A percentile compares a stretch with the other conserved stretches of the same genome.
These are phyloP conservation scores for Maconellicoccus hirsutus DNA, from an alignment of 1,140 invertebrate species.

Conservation along the genomic window DNA sequence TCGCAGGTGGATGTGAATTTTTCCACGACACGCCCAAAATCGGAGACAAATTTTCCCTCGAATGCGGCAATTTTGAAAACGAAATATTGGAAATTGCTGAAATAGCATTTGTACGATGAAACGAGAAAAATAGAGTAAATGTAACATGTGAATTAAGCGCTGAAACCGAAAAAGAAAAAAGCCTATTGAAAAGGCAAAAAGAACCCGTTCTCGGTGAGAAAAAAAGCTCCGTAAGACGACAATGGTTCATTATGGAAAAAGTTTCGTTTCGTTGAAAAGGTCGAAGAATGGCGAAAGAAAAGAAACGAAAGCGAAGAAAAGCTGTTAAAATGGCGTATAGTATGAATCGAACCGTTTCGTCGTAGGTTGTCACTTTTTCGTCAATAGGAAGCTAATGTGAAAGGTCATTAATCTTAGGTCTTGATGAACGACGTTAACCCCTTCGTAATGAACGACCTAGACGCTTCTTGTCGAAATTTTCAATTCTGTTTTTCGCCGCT, in stretches of 20 bases:
- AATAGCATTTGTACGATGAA: too few relatives aligned
- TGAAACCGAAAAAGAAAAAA: background rate
- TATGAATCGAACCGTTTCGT: background rate
- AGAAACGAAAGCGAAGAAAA: background rate
- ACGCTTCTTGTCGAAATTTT: background rate
- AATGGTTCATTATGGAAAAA: conserved; percentile 5
- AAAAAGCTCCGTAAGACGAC: background rate
- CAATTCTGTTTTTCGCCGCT: background rate
- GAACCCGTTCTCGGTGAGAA: too few relatives aligned
- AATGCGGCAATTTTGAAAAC: too few relatives aligned
- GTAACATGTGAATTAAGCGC: too few relatives aligned
- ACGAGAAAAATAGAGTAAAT: too few relatives aligned
- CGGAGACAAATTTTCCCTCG: too few relatives aligned
- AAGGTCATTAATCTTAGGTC: conserved; percentile 4
- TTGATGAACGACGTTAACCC: conserved; percentile 7
- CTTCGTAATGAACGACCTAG: background rate
- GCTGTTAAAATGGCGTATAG: background rate
- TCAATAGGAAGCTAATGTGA: conserved; percentile 8
- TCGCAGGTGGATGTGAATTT: too few relatives aligned
- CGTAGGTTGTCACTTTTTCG: conserved; percentile 1
- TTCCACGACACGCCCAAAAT: too few relatives aligned
- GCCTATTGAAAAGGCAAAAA: background rate
- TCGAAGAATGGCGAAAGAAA: background rate
- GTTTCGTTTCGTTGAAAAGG: background rate
- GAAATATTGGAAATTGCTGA: too few relatives aligned